These are phyloP conservation scores for Leucopsar rothschildi DNA, from an alignment of 2,113 vertebrate genomes.

Conservation along the genomic window DNA sequence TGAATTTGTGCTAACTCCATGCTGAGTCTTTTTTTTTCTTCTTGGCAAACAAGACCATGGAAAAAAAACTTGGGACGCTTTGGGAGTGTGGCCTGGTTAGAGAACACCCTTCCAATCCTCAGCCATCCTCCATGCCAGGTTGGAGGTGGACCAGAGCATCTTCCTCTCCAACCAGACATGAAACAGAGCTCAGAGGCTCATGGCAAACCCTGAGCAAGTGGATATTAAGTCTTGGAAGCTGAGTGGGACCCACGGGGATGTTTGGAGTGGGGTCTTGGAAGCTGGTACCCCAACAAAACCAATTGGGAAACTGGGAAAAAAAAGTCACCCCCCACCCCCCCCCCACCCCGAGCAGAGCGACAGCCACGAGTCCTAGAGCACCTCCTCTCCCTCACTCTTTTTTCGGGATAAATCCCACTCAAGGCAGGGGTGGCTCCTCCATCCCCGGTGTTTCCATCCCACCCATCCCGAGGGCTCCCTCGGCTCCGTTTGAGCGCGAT, in stretches of 20 bases:
- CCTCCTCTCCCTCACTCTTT: neutral
- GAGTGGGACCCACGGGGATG: accelerated
- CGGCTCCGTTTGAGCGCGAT: accelerated
- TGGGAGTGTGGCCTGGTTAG: accelerated
- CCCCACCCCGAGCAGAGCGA: neutral
- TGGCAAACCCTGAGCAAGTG: neutral
- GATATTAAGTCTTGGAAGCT: neutral
- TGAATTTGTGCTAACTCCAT: neutral
- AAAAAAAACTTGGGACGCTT: accelerated
- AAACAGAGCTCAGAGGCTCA: neutral
- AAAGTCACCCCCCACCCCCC: neutral
- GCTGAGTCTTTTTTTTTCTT: neutral
- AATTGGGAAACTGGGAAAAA: neutral
- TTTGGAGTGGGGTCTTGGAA: neutral
- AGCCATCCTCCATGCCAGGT: accelerated
- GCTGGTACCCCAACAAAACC: neutral
- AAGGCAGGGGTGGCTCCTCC: neutral
- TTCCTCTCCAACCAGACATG: neutral
- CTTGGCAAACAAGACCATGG: neutral
- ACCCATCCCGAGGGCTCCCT: accelerated
- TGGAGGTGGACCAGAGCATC: neutral
- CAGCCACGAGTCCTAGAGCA: accelerated
- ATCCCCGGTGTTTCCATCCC: neutral
- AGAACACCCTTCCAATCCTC: neutral
- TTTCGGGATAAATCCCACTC: neutral